Evolutionary conservation across 2,797 vertebrate species (phyloP), one percentile per base, ranked within the genome.

Genomic region (Chelonia mydas): DNA sequence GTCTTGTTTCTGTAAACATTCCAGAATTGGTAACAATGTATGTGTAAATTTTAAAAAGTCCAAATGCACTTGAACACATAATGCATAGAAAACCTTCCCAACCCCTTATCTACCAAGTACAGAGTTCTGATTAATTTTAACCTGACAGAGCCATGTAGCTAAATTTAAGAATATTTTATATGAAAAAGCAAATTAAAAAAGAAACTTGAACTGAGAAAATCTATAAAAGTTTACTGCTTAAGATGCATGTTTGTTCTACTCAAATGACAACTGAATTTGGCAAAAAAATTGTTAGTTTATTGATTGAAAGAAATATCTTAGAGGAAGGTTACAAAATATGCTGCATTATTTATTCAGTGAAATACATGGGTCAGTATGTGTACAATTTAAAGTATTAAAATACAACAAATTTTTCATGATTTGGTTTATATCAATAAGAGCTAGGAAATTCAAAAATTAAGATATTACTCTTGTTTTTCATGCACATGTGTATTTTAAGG

Each of bases 291-390:
- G 54, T 91, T 90, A 89, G n/a, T 49, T 47, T 89, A 57, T 90
- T 92, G 61, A 84, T 87, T 96, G 37, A 57, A 89, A 77, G 47
- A 77, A 77, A 77, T 77, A 65, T 82, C 81, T 61, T 90, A 84
- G 86, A 15, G 49, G 89, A 6, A 61, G 3, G 51, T 90, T 85
- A 93, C 90, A 95, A 95, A 93, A 88, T 72, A 93, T 37, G 68
- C 27, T 90, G 86, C 54, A 80, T 2, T 83, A 41, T 81, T 86
- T 83, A 55, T 41, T 33, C 6, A 92, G 59, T 80, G 55, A 93
- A 90, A 95, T 47, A 81, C 17, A 97, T 76, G 86, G 89, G 87
- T 95, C 91, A 87, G 77, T 90, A 57, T 41, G 92, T 95, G 91
- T 94, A 84, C 82, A 93, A 74, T 0, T 2, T 90, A 86, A 84